Evolutionary conservation across 2,113 vertebrate species (phyloP), one percentile per base, ranked within the genome.

Genomic region (Limnothrissa miodon): DNA sequence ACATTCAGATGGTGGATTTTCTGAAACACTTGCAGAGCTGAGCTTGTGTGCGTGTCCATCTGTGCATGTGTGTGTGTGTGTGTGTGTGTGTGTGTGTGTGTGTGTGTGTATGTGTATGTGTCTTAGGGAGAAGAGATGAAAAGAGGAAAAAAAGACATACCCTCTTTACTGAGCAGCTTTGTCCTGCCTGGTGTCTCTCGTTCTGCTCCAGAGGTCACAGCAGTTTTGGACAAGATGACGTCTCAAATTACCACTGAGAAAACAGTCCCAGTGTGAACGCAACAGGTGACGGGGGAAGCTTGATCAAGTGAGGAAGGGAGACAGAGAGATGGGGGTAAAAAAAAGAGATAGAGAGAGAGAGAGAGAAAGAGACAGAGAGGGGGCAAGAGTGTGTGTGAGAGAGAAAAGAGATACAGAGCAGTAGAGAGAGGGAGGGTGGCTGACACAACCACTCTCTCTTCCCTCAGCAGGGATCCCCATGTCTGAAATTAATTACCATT

Each of bases 401-500:
- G n/a, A n/a, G n/a, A n/a, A n/a, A n/a, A n/a, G n/a, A n/a, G n/a
- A n/a, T n/a, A n/a, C n/a, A n/a, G n/a, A n/a, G n/a, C n/a, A n/a
- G n/a, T n/a, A n/a, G n/a, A 70, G 7, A 36, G 62, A 70, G 66
- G 33, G 33, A 74, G 29, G 4, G 10, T 29, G 59, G 88, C 79
- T 92, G 90, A 90, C 92, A 93, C 87, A 90, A 91, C 85, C 87
- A 84, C 29, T 81, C 81, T 48, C 84, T 29, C 87, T 33, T 82
- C 83, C 87, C 87, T 82, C 81, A 82, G 80, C 59, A 78, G 66
- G 36, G 82, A 87, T 84, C 85, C 79, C 42, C 85, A 79, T 11
- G 51, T 83, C 85, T 88, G 85, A 91, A 93, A 94, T 93, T 93
- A 93, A 93, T 93, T 91, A 92, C 87, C 84, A 59, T 88, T 86